Conservation (phyloP, 2,888 invertebrate species). For the Rhopalosiphum nymphaeae region DNA sequence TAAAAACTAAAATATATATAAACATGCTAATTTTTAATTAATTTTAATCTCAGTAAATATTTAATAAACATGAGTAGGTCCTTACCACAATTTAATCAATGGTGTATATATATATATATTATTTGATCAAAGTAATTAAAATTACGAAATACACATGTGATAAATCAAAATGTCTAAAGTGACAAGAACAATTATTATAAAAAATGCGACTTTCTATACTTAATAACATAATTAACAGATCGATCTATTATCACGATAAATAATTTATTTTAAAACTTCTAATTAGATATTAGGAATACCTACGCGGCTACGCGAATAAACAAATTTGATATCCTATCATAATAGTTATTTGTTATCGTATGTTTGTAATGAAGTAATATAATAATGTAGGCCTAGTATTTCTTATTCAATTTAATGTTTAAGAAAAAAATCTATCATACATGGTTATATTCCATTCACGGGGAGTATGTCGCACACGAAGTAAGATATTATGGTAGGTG, state of each 20-base stretch:
- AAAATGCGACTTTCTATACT: not conserved
- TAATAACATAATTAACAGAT: not conserved
- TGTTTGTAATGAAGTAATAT: not conserved
- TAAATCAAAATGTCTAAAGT: slow-evolving; percentile 1
- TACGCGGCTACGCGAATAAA: not conserved
- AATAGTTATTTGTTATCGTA: not conserved
- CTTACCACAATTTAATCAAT: not conserved
- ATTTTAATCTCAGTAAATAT: not conserved
- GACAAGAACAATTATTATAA: not conserved
- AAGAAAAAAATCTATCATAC: not conserved
- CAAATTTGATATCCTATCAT: slow-evolving; percentile 1
- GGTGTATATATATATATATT: not conserved
- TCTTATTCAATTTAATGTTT: not conserved
- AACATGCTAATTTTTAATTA: not conserved
- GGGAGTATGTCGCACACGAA: not conserved
- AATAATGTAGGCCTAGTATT: not conserved
- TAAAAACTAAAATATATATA: not conserved
- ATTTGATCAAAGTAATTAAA: not conserved
- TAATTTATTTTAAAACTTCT: not conserved
- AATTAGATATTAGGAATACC: not conserved
- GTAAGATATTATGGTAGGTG: not conserved
- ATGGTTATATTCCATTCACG: not conserved
- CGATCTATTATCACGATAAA: not conserved
- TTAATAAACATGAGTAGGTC: not conserved
- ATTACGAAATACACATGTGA: not conserved